Evolutionary conservation across 2,797 vertebrate species (phyloP).

Genomic region (Poecilia wingei): DNA sequence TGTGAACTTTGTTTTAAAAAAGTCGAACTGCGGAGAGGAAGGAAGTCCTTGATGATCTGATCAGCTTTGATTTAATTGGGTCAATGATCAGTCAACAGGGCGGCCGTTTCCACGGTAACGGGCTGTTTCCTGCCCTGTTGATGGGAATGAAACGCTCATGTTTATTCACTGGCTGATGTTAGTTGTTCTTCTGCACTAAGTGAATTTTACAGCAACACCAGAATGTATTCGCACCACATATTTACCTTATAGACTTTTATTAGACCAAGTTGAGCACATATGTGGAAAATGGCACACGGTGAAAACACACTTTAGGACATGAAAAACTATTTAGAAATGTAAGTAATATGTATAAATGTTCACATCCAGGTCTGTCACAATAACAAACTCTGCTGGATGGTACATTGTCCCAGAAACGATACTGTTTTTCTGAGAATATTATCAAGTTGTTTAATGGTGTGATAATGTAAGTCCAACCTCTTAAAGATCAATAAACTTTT

Average conservation of each 20-base stretch:
- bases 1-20: neutral
- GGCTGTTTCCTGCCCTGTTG: neutral
- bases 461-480: too few relatives aligned
- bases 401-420: too few relatives aligned
- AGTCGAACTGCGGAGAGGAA: constrained; percentile 12
- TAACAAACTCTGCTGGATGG: too few relatives aligned
- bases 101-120: neutral
- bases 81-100: constrained; percentile 15
- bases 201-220: neutral
- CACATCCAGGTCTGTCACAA: neutral
- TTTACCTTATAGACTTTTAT: neutral
- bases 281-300: too few relatives aligned
- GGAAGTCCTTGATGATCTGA: constrained; percentile 19
- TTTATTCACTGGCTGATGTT: neutral
- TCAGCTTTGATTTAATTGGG: constrained; percentile 45
- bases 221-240: neutral
- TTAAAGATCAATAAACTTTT: too few relatives aligned
- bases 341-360: neutral
- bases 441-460: too few relatives aligned
- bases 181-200: neutral
- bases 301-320: neutral
- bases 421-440: too few relatives aligned
- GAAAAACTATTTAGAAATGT: neutral
- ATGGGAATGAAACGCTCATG: neutral
- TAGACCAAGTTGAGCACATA: too few relatives aligned